These are phyloP conservation scores for Edolisoma coerulescens DNA, from an alignment of 2,113 vertebrate species.

Conservation along the genomic window DNA sequence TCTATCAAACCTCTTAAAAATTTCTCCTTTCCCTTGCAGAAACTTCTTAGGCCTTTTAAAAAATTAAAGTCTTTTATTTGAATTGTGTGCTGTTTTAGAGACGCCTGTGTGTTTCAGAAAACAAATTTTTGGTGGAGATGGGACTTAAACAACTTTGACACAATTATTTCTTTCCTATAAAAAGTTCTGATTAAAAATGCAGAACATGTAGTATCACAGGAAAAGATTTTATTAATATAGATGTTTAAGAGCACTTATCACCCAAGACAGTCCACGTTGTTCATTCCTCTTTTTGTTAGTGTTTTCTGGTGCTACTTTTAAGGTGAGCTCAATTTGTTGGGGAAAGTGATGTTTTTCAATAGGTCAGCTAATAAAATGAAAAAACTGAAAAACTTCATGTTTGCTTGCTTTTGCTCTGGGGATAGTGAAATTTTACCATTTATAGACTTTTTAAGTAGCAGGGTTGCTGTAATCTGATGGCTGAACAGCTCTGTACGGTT, in stretches of 20 bases:
- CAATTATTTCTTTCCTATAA: not conserved
- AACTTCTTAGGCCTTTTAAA: not conserved
- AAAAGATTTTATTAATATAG: not conserved
- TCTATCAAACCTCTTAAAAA: not conserved
- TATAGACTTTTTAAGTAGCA: not conserved
- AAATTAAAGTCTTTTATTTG: not conserved
- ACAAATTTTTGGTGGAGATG: not conserved
- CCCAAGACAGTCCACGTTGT: not conserved
- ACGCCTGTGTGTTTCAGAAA: not conserved
- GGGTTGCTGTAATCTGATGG: not conserved
- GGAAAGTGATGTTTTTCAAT: not conserved
- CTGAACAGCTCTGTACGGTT: not conserved
- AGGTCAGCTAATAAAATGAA: not conserved
- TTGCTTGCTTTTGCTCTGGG: not conserved
- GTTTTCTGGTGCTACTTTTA: not conserved
- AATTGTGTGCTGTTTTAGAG: not conserved
- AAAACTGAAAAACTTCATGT: not conserved
- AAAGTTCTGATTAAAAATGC: not conserved
- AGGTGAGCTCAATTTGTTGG: not conserved
- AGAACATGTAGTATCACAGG: not conserved
- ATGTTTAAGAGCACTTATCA: not conserved
- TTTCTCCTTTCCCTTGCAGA: not conserved
- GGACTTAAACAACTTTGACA: not conserved
- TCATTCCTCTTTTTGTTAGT: not conserved
- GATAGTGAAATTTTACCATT: not conserved